Evolutionary conservation across 2,888 invertebrate genomes (phyloP), one percentile per base, ranked within the genome.

Genomic region (Chalcosyrphus nemorum): DNA sequence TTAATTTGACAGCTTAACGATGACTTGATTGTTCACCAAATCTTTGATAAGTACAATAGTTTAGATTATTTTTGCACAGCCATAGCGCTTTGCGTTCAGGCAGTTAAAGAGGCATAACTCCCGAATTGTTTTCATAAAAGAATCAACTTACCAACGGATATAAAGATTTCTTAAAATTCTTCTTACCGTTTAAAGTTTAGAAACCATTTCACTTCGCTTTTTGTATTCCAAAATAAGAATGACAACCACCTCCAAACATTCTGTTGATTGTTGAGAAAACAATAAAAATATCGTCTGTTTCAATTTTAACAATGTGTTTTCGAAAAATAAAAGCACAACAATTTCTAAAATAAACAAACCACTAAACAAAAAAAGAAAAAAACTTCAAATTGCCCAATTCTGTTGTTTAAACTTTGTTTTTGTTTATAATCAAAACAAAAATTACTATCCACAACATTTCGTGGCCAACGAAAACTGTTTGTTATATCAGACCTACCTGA

Each of bases 341-440:
- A 45, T 13, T n/a, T 19, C 19, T 19, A 45, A 45, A 45, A 19
- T 17, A 45, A 19, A 19, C 17, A 19, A 19, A 47, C 5, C 24
- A 5, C 9, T 19, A 47, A 9, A 17, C 7, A 45, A 19, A 21
- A 9, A 7, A 21, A 11, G 11, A 45, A 45, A n/a, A n/a, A 11
- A n/a, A 21, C 21, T 5, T 21, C 4, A 21, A 45, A 29, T 17
- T 11, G n/a, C 29, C 29, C n/a, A 15, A 27, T 29, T 29, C n/a
- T 29, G 19, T 57, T 41, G 45, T 6, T 19, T 27, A 9, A n/a
- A 29, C 52, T 29, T 3, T 52, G 29, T 6, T 63, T 47, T 47
- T 45, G 45, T 63, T 63, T 47, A 47, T n/a, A 29, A 63, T 32
- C 15, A 45, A 52, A 52, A 24, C n/a, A 19, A n/a, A n/a, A 17